These are phyloP conservation scores for Trypoxylus dichotomus DNA, from an alignment of 1,140 invertebrate genomes.

Conservation along the genomic window DNA sequence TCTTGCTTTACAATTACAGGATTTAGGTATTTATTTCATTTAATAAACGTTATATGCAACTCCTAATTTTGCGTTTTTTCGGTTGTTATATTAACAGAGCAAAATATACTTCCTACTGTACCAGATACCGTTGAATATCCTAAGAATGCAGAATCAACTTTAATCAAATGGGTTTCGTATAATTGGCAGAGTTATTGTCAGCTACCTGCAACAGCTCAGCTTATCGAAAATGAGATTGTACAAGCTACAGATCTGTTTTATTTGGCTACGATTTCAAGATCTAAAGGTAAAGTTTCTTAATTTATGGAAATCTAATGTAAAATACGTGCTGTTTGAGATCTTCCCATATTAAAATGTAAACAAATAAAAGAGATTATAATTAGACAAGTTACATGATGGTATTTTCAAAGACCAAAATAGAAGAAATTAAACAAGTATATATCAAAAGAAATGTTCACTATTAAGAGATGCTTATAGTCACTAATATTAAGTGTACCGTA, in stretches of 20 bases:
- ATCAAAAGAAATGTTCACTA: no score
- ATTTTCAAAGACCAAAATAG: no score
- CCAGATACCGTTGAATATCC: conserved; percentile 53
- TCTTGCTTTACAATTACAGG: conserved; percentile 76
- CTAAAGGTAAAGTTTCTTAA: conserved; percentile 57
- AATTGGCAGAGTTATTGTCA: conserved; percentile 66
- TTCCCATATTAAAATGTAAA: no score
- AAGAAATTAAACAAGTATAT: no score
- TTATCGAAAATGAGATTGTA: conserved; percentile 61
- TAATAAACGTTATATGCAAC: conserved; percentile 10
- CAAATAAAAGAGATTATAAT: no score
- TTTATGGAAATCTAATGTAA: no score
- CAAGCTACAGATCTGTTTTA: conserved; percentile 68
- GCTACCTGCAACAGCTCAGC: conserved; percentile 55
- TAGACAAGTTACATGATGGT: no score
- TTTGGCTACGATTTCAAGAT: conserved; percentile 68
- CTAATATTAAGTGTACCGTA: no score
- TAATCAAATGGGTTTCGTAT: conserved; percentile 70
- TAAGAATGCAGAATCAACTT: conserved; percentile 58
- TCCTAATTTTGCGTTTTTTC: not conserved
- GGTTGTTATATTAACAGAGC: conserved; percentile 39
- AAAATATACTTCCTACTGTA: conserved; percentile 44
- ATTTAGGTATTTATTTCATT: conserved; percentile 53
- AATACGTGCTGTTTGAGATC: no score
- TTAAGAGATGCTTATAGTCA: not conserved